Base-by-base conservation (phyloP, 2,797 vertebrate species). In the Coracias cyanogaster region DNA sequence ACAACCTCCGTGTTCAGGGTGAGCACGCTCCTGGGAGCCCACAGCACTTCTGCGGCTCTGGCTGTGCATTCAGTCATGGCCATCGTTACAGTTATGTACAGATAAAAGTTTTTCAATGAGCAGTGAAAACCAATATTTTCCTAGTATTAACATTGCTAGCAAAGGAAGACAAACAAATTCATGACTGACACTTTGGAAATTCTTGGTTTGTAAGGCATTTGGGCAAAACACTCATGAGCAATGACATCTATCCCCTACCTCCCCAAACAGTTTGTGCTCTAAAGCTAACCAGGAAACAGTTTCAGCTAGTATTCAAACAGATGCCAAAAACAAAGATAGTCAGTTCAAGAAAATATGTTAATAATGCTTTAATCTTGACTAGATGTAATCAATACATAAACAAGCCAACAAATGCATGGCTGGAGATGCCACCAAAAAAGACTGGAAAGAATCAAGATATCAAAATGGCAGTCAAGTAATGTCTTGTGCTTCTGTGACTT, bases 81-180 rank as follows among this genome's bases (percentile, higher is more conserved):
- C 46, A 33, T 0, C 0, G 5, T 83, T 93, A 71, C 41, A 57
- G 37, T 81, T 61, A 86, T 3, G 2, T 72, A 74, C 0, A 0
- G 77, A 91, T 61, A 91, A 94, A 91, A 90, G 71, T 28, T 64
- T 87, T 70, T 67, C 64, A 78, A 35, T 86, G 61, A 93, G 57
- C 67, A 90, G 86, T 43, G 69, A 83, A 94, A 92, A 83, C 37
- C 52, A 86, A 8, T 74, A 69, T 86, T 93, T 91, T 95, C 76
- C 72, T 29, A 88, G 29, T 86, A 78, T 83, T 93, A 88, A 80
- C 13, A 41, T 19, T 69, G 37, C 58, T 93, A 46, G 54, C 89
- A 89, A 89, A 89, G 73, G 45, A 88, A 78, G 54, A 83, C 43
- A 84, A 28, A 62, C 73, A 65, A 45, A 84, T 86, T 90, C 89